Percentiles rank a stretch among this genome's conserved stretches.
Conservation (phyloP, 2,797 vertebrate species). For the Phoebastria nigripes region DNA sequence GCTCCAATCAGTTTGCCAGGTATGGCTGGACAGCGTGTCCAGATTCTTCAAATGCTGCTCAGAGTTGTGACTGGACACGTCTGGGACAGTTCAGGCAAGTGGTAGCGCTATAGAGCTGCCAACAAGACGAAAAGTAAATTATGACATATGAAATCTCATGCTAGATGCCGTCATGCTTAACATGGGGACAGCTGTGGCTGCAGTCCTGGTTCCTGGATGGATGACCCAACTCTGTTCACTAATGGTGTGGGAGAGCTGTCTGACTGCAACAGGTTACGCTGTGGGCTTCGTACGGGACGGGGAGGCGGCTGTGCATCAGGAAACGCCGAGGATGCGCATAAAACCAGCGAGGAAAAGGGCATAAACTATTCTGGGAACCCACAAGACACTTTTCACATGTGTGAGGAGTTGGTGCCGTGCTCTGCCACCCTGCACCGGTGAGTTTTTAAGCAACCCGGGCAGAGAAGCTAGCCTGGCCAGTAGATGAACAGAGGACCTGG, state of each 20-base stretch:
- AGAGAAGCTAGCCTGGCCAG: background rate
- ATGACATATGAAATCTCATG: background rate
- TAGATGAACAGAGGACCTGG: background rate
- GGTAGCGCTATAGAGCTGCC: background rate
- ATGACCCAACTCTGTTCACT: background rate
- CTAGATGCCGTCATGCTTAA: background rate
- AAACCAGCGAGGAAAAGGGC: background rate
- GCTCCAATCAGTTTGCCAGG: background rate
- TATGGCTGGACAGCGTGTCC: rapidly evolving
- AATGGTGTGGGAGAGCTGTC: background rate
- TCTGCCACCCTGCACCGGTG: rapidly evolving
- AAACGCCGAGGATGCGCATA: rapidly evolving
- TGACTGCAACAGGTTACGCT: rapidly evolving
- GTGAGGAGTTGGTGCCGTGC: rapidly evolving
- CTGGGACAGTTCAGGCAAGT: background rate
- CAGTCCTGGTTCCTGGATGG: background rate
- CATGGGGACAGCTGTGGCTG: rapidly evolving
- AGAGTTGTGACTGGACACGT: rapidly evolving
- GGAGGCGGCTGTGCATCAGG: background rate
- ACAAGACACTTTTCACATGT: background rate
- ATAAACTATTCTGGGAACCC: background rate
- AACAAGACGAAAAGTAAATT: background rate
- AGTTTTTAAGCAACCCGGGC: background rate
- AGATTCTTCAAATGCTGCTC: background rate
- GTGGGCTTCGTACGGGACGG: background rate